A percentile compares a stretch with the other conserved stretches of the same genome.
Evolutionary conservation across 2,888 invertebrate genomes (phyloP).

Genomic region (Dolichopus griseipennis): DNA sequence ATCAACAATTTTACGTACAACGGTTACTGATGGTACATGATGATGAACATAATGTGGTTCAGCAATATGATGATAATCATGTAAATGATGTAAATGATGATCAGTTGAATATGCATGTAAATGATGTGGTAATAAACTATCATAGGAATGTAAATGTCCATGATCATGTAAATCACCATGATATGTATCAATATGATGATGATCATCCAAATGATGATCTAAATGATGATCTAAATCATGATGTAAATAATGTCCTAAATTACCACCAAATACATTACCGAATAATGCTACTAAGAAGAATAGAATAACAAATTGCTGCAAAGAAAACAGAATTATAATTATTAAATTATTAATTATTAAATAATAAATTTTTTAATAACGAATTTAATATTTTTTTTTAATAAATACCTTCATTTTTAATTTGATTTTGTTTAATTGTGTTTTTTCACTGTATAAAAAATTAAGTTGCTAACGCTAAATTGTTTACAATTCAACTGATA

Average conservation of each 20-base stretch:
- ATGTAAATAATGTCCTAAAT: not conserved
- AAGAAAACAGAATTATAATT: not conserved
- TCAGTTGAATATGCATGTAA: not conserved
- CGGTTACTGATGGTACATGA: not conserved
- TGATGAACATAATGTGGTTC: not conserved
- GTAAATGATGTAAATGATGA: constrained; percentile 6
- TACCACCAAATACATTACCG: not conserved
- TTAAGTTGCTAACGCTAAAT: not conserved
- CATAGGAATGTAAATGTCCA: not conserved
- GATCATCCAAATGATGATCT: not conserved
- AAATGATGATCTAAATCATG: not conserved
- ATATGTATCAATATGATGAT: not conserved
- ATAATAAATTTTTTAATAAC: not conserved
- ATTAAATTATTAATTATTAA: no score
- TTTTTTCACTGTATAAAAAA: no score
- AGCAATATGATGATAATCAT: not conserved
- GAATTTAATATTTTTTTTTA: not conserved
- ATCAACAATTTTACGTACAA: not conserved
- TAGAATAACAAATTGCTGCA: not conserved
- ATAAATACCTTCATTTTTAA: not conserved
- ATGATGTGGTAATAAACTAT: not conserved
- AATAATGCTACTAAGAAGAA: not conserved
- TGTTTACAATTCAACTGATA: not conserved
- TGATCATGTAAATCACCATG: not conserved
- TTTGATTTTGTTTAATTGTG: not conserved